Conservation (phyloP, 2,888 invertebrate genomes). For the Drosophila pegasa region DNA sequence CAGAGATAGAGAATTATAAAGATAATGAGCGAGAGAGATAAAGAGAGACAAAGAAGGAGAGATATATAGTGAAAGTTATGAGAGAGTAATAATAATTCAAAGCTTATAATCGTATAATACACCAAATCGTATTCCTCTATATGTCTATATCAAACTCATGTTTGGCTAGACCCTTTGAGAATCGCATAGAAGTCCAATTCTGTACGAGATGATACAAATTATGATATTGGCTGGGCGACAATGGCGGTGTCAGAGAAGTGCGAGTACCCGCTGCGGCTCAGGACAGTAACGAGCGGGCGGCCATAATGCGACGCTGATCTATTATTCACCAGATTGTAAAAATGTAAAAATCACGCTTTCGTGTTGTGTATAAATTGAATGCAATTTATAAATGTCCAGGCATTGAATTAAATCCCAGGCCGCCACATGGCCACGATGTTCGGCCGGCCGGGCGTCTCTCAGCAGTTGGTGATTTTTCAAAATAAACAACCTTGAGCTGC, state of each 20-base stretch:
- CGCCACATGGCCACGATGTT: conserved; percentile 68
- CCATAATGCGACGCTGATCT: conserved; percentile 74
- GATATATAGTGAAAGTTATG: too few species aligned
- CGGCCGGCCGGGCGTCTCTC: conserved; percentile 20
- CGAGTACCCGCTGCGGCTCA: conserved; percentile 34
- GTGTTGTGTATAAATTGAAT: conserved; percentile 84
- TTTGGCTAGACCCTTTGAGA: not conserved
- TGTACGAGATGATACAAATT: not conserved
- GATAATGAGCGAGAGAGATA: not conserved
- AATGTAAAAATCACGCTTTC: conserved; percentile 82
- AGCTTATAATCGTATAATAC: not conserved
- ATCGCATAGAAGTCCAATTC: not conserved
- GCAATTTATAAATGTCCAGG: conserved; percentile 84
- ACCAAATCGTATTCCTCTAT: not conserved
- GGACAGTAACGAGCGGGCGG: conserved; percentile 43
- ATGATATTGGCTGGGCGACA: conserved; percentile 20
- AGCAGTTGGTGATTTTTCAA: conserved; percentile 77
- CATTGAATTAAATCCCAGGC: conserved; percentile 80
- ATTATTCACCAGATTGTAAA: conserved; percentile 80
- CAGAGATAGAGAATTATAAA: too few species aligned
- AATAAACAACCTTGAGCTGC: conserved; percentile 79
- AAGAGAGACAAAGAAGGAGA: not conserved
- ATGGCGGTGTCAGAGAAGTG: conserved; percentile 33
- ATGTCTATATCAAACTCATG: not conserved
- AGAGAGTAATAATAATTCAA: too few species aligned